These are phyloP conservation scores for Dicrostonyx torquatus DNA, from an alignment of 2,797 vertebrate genomes.

Conservation along the genomic window DNA sequence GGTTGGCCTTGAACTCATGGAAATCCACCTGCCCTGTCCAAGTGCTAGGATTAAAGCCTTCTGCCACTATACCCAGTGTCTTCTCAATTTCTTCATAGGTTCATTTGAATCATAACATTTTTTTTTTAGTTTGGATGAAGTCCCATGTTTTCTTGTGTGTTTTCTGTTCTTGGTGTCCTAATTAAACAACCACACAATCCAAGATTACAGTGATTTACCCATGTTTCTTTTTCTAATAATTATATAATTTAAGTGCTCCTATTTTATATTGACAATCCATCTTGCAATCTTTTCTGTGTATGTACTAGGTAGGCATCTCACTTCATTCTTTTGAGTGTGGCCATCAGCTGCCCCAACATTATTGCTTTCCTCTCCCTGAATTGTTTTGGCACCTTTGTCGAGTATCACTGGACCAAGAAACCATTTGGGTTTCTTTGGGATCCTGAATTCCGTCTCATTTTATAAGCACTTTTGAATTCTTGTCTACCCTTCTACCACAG, in stretches of 20 bases:
- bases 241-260: neutral
- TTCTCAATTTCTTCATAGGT: neutral
- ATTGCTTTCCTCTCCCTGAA: neutral
- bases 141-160: neutral
- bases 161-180: neutral
- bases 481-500: neutral
- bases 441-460: neutral
- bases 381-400: slow-evolving; percentile 23
- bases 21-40: neutral
- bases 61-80: neutral
- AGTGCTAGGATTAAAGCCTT: neutral
- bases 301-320: neutral
- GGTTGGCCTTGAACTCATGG: neutral
- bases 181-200: neutral
- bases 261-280: neutral
- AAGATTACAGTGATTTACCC: neutral
- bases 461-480: neutral
- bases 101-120: neutral
- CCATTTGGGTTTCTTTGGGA: slow-evolving; percentile 1
- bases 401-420: neutral
- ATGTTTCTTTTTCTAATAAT: neutral
- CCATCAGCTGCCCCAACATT: neutral
- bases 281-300: slow-evolving; percentile 5
- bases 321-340: neutral
- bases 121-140: neutral